phyloP scores from a whole-genome alignment of 2,888 invertebrate genomes.

The Pollenia labialis region DNA sequence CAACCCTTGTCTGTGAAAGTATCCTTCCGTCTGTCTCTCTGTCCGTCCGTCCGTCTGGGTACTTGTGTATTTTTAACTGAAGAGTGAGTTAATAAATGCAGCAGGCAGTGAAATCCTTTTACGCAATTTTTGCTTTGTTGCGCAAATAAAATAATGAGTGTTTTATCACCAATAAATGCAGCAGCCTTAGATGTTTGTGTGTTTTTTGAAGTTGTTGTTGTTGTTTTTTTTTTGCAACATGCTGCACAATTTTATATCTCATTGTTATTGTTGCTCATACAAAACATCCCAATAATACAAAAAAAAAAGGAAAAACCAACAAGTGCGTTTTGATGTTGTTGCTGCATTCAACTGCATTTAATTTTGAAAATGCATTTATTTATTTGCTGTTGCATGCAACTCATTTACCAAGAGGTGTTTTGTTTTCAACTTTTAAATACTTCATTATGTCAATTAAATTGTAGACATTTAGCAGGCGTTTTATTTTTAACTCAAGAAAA shows the following conservation, averaged over 20 bases:
- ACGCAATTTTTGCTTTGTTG: conserved; percentile 74
- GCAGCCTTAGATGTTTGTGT: conserved; percentile 59
- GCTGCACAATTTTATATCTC: conserved; percentile 3
- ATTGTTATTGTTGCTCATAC: conserved; percentile 2
- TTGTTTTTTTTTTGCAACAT: conserved; percentile 23
- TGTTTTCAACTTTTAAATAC: conserved; percentile 63
- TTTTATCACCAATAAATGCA: conserved; percentile 59
- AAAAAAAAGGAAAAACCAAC: conserved; percentile 43
- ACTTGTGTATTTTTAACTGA: not conserved
- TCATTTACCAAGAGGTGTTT: conserved; percentile 59
- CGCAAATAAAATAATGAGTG: conserved; percentile 65
- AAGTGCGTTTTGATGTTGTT: conserved; percentile 56
- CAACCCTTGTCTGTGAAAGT: conserved; percentile 14
- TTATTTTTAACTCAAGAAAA: not conserved
- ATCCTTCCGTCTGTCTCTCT: conserved; percentile 9
- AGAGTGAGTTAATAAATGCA: conserved; percentile 50
- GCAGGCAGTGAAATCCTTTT: conserved; percentile 47
- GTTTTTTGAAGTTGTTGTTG: not conserved
- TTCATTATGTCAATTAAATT: conserved; percentile 67
- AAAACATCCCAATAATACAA: not conserved
- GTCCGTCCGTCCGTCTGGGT: conserved; percentile 13
- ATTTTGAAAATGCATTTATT: conserved; percentile 28
- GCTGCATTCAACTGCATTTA: conserved; percentile 62
- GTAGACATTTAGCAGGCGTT: not conserved
- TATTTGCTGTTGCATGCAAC: conserved; percentile 27